Evolutionary conservation across 92 coral and sea anemone genomes (phyloP), one percentile per base, ranked within the genome.

Genomic region (Scolanthus callimorphus): DNA sequence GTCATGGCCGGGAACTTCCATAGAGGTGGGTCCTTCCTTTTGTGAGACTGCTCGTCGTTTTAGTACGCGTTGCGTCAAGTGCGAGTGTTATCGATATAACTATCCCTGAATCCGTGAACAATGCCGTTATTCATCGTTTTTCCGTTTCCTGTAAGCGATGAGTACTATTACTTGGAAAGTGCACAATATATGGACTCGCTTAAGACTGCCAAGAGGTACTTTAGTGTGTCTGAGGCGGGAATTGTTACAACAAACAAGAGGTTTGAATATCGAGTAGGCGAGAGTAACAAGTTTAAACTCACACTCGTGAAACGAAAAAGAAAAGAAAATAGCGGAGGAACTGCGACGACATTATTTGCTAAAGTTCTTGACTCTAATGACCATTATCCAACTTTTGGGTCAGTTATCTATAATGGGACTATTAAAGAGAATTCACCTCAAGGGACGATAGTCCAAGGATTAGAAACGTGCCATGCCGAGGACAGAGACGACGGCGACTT

Each of bases 381-480:
- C 58, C 73, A 74, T 43, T 55, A 70, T 11, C 96, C 96, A 3
- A 57, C 69, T 21, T 87, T 87, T 58, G 64, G 85, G 1, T 68
- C 70, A 31, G 27, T 43, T 28, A 49, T 59, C 17, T 87, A 87
- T 52, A 82, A 87, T 41, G 96, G 90, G 9, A 69, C 77, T 21
- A 48, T 87, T 12, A 67, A 49, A 49, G 96, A 87, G 19, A 64
- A 74, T 27, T 68, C 90, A 0, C 79, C 80, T 0, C 54, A 57
- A 0, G 74, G 70, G 2, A 67, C 78, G 0, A 38, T 62, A 3
- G 96, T 87, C 20, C 60, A 53, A 52, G 96, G 96, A 2, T 74
- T 87, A 34, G 96, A 70, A 22, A 73, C 77, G 38, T 87, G 96
- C 57, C 70, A 57, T 20, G 90, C 90, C 2, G 90, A 73, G 37